Evolutionary conservation across 2,113 vertebrate genomes (phyloP), one percentile per base, ranked within the genome.

Genomic region (Sminthopsis crassicaudata): DNA sequence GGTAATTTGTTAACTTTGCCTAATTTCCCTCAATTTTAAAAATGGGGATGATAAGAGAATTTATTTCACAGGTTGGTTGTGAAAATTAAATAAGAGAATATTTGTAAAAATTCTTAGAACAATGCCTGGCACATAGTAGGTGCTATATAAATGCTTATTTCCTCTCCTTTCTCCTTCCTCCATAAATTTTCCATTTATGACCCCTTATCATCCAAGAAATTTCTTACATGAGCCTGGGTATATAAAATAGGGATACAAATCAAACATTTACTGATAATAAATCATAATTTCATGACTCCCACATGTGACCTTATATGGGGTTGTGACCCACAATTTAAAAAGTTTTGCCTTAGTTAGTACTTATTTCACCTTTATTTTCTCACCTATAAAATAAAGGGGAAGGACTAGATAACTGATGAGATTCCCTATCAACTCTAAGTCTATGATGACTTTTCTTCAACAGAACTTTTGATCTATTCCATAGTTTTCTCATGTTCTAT

Each of bases 381-480:
- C 36, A 76, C n/a, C 36, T 76, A 2, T 76, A 76, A 76, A 76
- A 76, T 76, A 76, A n/a, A 76, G 14, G 16, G 67, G 67, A 76
- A 76, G 36, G 36, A 76, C 36, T n/a, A 76, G 67, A 19, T 76
- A 76, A n/a, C 14, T 8, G 5, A n/a, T 76, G 36, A 76, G 36
- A 76, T 76, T 76, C 12, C 14, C 67, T 76, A n/a, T 14, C 67
- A 76, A 76, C 5, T 76, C 12, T 54, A 36, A 46, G 2, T 48
- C 42, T 53, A 51, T 90, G 42, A 92, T 42, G 2, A 92, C n/a
- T 90, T 91, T 46, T 92, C 52, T 92, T 91, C 30, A 91, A 93
- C 46, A 36, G 90, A 94, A 90, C 51, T 53, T 2, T 42, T 95
- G 42, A 46, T 93, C 90, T 91, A 51, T 94, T 93, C 91, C 23